Evolutionary conservation across 2,113 vertebrate species (phyloP), one percentile per base, ranked within the genome.

Genomic region (Calyptomena viridis): DNA sequence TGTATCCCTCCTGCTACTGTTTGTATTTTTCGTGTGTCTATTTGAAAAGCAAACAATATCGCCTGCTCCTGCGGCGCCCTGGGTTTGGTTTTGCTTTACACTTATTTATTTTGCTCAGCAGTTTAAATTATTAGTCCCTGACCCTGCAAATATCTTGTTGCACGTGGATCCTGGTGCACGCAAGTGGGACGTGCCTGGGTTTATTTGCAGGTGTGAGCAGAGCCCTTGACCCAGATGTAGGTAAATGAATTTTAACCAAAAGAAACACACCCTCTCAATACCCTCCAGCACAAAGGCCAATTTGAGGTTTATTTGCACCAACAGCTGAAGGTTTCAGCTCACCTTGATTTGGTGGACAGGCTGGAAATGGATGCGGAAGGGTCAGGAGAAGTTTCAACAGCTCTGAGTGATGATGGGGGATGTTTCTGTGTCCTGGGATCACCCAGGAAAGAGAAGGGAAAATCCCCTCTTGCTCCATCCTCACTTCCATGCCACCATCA

Each of bases 21-120:
- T 97, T 97, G 96, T 94, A 92, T 94, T 95, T 92, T 94, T 71
- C 4, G 42, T 91, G 91, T 96, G 93, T 82, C 96, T 97, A 87
- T 96, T 95, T 92, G 95, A 96, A 97, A 95, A 95, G 96, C 95
- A 97, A 97, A 97, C 95, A 96, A 40, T 56, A 79, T 69, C 16
- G 80, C 91, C 86, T 68, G 86, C 87, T 94, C 95, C 94, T 44
- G 84, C 7, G 28, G 86, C 2, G 42, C 85, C 44, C 86, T 3
- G 94, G 42, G 86, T 74, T 94, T 84, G 80, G 47, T 56, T 75
- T 94, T 93, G 89, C 85, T 89, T 90, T 84, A 59, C 87, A 79
- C 67, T 82, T 90, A 63, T 82, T 93, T 90, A 55, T 75, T 56
- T 87, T 86, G 71, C 75, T 78, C 95, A 20, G 91, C 81, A 91